Evolutionary conservation across 2,113 vertebrate genomes (phyloP), one percentile per base, ranked within the genome.

Genomic region (Neotoma lepida): DNA sequence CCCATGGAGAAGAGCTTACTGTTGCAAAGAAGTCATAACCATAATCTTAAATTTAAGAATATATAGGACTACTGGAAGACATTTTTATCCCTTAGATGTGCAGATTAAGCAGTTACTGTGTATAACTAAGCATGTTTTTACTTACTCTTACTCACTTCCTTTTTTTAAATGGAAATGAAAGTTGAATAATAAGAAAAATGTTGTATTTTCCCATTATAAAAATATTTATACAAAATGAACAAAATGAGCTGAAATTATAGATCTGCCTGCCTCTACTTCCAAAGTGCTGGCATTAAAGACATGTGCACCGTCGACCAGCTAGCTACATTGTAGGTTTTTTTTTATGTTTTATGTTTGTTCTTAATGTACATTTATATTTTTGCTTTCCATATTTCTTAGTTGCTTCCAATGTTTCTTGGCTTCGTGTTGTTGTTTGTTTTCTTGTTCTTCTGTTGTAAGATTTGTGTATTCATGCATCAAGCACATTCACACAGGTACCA

Each of bases 91-190:
- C 3, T 85, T 61, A 70, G n/a, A 63, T 39, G 46, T 91, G 1
- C 10, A 91, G 8, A 2, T 76, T 33, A 77, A 9, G 12, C 41
- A 44, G 3, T 86, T 73, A 85, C 2, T 22, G 63, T 63, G 4
- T 56, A 46, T 82, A 93, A 73, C 77, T 93, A 78, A 92, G n/a
- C 93, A 49, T 44, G 91, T 94, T 51, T 51, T 51, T 51, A 2
- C 51, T 13, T 13, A 51, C 14, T 51, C 51, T 51, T 89, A 15
- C 77, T 97, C 39, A 89, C 20, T 80, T 82, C 7, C 54, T 94
- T 30, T 90, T 80, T 71, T 77, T 44, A 68, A 74, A n/a, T 93
- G 56, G n/a, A 76, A 28, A 78, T 94, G 22, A 95, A 93, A 49
- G 63, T 76, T 63, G 80, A 63, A 84, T 84, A 58, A 28, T 82